Conservation (phyloP, 2,888 invertebrate species). For the Petrolisthes manimaculis region DNA sequence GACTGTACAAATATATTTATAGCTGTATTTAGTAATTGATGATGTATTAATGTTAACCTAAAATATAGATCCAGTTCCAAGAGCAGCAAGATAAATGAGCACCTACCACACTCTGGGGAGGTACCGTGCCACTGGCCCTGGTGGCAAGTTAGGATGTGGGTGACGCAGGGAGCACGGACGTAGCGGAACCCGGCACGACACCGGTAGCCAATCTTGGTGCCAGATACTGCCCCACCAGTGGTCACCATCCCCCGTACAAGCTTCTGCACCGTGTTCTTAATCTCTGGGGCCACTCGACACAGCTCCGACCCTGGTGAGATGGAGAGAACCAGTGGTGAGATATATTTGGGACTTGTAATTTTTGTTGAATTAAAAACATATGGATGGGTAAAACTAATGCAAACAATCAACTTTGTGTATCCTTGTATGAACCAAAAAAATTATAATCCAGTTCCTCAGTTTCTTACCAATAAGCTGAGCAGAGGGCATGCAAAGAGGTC, state of each 20-base stretch:
- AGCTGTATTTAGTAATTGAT: too few species aligned
- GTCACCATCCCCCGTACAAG: constrained; percentile 60
- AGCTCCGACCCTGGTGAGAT: constrained; percentile 33
- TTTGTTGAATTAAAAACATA: too few species aligned
- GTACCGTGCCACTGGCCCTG: constrained; percentile 63
- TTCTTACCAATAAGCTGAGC: constrained; percentile 46
- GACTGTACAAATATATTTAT: too few species aligned
- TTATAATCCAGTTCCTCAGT: too few species aligned
- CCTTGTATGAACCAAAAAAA: too few species aligned
- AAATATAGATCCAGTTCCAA: too few species aligned
- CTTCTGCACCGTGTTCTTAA: constrained; percentile 47
- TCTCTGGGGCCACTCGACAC: constrained; percentile 55
- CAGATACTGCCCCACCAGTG: constrained; percentile 57
- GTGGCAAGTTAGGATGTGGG: constrained; percentile 57
- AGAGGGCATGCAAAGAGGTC: constrained; percentile 42
- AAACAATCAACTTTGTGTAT: too few species aligned
- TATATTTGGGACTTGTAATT: too few species aligned
- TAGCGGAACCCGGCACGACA: constrained; percentile 60
- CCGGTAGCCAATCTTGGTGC: constrained; percentile 61
- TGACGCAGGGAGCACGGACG: constrained; percentile 59
- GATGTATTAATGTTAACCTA: too few species aligned
- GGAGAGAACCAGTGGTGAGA: too few species aligned
- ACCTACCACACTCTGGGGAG: constrained; percentile 62
- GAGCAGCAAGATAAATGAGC: too few species aligned
- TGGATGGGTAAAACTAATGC: too few species aligned